Percentiles rank a stretch among this genome's conserved stretches.
These are phyloP conservation scores for Agrotis ipsilon DNA, from an alignment of 2,888 invertebrate species.

Conservation along the genomic window DNA sequence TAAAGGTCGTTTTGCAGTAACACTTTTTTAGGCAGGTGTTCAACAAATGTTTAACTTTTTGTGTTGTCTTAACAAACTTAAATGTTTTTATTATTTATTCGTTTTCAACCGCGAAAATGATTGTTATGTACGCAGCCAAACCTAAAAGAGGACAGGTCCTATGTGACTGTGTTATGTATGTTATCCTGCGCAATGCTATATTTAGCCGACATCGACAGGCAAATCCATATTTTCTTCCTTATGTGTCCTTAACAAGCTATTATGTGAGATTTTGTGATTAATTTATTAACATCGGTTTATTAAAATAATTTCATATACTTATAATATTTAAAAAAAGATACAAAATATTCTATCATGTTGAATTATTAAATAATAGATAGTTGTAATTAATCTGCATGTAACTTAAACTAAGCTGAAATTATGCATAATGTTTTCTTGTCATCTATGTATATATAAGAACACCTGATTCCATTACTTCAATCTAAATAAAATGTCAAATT, in stretches of 20 bases:
- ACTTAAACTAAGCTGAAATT: no score
- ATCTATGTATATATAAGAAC: no score
- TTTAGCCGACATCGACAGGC: conserved; percentile 13
- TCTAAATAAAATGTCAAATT: conserved; percentile 22
- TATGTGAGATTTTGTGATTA: conserved; percentile 50
- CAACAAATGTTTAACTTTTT: no score
- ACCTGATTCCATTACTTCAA: no score
- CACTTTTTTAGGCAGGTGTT: no score
- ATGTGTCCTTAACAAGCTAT: conserved; percentile 5
- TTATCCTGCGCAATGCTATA: conserved; percentile 7
- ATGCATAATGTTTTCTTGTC: no score
- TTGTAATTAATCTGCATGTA: background rate
- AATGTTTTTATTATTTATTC: background rate
- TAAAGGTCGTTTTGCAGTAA: no score
- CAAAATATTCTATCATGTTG: no score
- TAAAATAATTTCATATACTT: background rate
- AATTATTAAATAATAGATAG: background rate
- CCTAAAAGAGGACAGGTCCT: conserved; percentile 9
- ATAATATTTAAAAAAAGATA: no score
- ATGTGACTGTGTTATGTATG: conserved; percentile 1
- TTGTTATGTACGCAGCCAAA: background rate
- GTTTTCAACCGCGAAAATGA: background rate
- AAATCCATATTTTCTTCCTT: conserved; percentile 18
- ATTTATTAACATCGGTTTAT: conserved; percentile 47
- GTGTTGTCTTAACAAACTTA: no score